Conservation (phyloP, 1,140 invertebrate species). For the Anoplophora glabripennis region DNA sequence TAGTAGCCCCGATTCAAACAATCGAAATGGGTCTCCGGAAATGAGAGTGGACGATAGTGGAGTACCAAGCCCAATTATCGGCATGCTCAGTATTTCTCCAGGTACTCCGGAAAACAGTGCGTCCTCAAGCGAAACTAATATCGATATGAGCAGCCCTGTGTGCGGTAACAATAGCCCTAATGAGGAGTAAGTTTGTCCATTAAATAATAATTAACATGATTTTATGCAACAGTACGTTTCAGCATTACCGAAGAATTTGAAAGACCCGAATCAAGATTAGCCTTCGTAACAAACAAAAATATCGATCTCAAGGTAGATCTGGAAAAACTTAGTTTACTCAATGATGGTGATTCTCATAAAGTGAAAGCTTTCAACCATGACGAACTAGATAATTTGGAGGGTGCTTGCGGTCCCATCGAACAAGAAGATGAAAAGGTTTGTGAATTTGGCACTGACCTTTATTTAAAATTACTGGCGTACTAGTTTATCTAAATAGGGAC, state of each 20-base stretch:
- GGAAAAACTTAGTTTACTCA: conserved; percentile 43
- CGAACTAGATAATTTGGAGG: conserved; percentile 22
- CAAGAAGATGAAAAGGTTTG: conserved; percentile 35
- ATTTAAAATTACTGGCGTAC: too few relatives aligned
- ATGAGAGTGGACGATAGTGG: conserved; percentile 51
- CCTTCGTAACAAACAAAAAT: conserved; percentile 47
- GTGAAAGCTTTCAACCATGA: conserved; percentile 28
- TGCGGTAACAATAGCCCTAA: conserved; percentile 35
- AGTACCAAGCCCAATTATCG: conserved; percentile 52
- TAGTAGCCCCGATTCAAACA: conserved; percentile 42
- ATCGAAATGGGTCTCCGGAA: conserved; percentile 29
- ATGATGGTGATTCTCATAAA: conserved; percentile 38
- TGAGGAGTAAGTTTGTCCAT: conserved; percentile 30
- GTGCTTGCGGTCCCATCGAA: conserved; percentile 28
- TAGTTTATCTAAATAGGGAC: too few relatives aligned
- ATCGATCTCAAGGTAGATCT: conserved; percentile 42
- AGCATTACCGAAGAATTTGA: conserved; percentile 48
- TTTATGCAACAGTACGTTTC: neutral
- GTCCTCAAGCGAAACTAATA: conserved; percentile 55
- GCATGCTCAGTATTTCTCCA: conserved; percentile 51
- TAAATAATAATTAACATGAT: too few relatives aligned
- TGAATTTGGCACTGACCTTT: neutral
- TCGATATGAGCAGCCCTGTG: conserved; percentile 53
- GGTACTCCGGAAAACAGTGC: conserved; percentile 48
- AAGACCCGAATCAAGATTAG: conserved; percentile 53